These are phyloP conservation scores for Leptinotarsa rubiginosa DNA, from an alignment of 2,888 invertebrate genomes.

Conservation along the genomic window DNA sequence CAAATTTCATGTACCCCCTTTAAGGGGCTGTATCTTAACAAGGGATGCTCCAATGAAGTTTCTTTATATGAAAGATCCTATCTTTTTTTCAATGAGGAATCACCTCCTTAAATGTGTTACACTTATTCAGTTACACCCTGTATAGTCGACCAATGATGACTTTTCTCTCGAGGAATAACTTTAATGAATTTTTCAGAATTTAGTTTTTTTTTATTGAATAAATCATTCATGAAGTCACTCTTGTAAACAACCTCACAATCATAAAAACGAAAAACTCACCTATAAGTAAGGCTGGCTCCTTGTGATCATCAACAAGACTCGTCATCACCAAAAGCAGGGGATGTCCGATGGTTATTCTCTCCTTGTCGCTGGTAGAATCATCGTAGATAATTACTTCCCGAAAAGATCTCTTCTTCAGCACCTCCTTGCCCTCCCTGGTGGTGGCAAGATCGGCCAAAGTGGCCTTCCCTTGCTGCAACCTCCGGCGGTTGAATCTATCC, in stretches of 20 bases:
- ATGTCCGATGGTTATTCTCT: slow-evolving; percentile 70
- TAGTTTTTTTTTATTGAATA: not conserved
- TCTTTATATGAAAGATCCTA: too few species aligned
- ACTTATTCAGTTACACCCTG: too few species aligned
- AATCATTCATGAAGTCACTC: not conserved
- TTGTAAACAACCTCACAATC: not conserved
- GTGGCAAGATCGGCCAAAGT: slow-evolving; percentile 74
- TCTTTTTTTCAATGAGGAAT: too few species aligned
- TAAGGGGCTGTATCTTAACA: too few species aligned
- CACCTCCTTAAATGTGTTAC: too few species aligned
- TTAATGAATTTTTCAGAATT: too few species aligned
- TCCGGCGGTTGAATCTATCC: slow-evolving; percentile 75
- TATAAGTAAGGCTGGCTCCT: slow-evolving; percentile 74
- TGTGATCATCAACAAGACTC: slow-evolving; percentile 76
- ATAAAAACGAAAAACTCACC: slow-evolving; percentile 69
- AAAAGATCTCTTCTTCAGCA: slow-evolving; percentile 69
- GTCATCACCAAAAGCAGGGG: slow-evolving; percentile 75
- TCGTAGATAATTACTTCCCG: slow-evolving; percentile 79
- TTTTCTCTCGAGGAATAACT: too few species aligned
- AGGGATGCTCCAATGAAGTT: too few species aligned
- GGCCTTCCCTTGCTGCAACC: slow-evolving; percentile 76
- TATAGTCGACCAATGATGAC: too few species aligned
- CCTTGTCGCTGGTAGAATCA: slow-evolving; percentile 74
- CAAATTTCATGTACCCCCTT: too few species aligned
- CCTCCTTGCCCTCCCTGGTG: slow-evolving; percentile 74